Conservation (phyloP, 2,113 vertebrate species). For the Plotosus lineatus region DNA sequence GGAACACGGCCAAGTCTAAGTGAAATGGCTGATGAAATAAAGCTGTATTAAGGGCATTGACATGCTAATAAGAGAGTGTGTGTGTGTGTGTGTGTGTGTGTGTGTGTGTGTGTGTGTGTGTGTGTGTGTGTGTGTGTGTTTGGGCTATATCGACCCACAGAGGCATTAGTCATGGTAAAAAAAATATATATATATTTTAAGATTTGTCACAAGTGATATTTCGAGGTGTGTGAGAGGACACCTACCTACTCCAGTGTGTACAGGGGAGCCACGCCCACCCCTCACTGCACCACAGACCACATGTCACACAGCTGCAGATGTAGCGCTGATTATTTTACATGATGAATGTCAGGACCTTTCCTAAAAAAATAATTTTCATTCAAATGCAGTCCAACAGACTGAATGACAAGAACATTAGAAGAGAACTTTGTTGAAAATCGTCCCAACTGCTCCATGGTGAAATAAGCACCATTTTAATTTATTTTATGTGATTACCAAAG, state of each 20-base stretch:
- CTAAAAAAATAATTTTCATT: not conserved
- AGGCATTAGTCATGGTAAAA: not conserved
- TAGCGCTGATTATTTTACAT: not conserved
- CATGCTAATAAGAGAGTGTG: not conserved
- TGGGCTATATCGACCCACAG: not conserved
- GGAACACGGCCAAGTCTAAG: no score
- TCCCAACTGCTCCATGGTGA: not conserved
- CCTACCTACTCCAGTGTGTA: not conserved
- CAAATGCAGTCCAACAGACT: not conserved
- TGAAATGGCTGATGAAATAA: not conserved
- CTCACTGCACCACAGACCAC: not conserved
- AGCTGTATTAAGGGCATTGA: not conserved
- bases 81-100: not conserved
- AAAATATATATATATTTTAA: no score
- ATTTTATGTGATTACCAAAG: not conserved
- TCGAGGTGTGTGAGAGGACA: not conserved
- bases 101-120: not conserved
- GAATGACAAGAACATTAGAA: not conserved
- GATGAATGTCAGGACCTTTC: slow-evolving; percentile 7
- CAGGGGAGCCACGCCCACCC: not conserved
- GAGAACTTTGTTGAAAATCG: not conserved
- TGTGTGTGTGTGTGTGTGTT: not conserved
- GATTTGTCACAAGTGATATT: slow-evolving; percentile 4
- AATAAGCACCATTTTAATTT: not conserved
- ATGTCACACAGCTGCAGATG: not conserved